Base-by-base conservation (phyloP, 2,113 vertebrate genomes). In the Grantiella picta region DNA sequence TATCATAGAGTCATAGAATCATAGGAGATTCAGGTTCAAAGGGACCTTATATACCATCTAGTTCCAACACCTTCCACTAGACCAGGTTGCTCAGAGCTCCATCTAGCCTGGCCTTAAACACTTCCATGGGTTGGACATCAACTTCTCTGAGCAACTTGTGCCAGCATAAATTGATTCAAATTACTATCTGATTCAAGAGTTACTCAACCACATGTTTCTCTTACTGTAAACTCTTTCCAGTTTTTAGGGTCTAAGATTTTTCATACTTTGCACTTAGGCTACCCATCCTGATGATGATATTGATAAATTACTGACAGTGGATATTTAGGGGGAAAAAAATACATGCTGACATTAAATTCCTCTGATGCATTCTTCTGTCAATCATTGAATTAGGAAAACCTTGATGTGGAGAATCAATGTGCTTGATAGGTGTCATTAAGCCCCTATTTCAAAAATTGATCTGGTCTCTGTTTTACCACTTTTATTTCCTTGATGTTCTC, bases 41-140 rank as follows among this genome's bases (percentile, higher is more conserved):
- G 10, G 15, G 8, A 53, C 10, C 10, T 38, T n/a, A 53, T 70
- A 61, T 15, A 69, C 38, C 15, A 20, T 29, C 15, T 38, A n/a
- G 22, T 53, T 86, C 12, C 23, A 61, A 7, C 21, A 35, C 7
- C 17, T 66, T 35, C 18, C 31, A 57, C 11, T 65, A 35, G 35
- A 57, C 4, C 29, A 57, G 10, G 10, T 29, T 65, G 42, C 24
- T 52, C 56, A 61, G 31, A 61, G 16, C 25, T 71, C 45, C 31
- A 35, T 60, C 11, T 23, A 15, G 9, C 4, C 15, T n/a, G 14
- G 33, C 18, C 15, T 61, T 78, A 47, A 78, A 53, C 18, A 36
- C 8, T 69, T 69, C 28, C 14, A 4, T 28, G 13, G 56, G 45
- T 0, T 44, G 47, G 23, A 45, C 38, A 78, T 33, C 0, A 0